phyloP scores from a whole-genome alignment of 1,140 invertebrate species.

The Bactericera cockerelli region DNA sequence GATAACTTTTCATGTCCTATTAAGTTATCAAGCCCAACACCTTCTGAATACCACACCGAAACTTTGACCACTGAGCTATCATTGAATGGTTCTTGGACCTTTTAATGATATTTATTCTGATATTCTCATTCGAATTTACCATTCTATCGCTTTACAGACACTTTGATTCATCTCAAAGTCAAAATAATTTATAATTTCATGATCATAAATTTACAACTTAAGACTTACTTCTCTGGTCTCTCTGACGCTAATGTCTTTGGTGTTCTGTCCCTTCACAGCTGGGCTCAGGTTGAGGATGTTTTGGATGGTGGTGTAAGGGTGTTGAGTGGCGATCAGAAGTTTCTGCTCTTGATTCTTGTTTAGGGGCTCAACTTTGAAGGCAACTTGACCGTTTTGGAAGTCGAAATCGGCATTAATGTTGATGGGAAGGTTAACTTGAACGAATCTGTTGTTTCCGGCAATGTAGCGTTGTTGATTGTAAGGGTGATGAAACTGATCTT shows the following conservation, averaged over 20 bases:
- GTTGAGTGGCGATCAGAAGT: slow-evolving; percentile 37
- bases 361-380: slow-evolving; percentile 32
- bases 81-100: too few species aligned
- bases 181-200: too few species aligned
- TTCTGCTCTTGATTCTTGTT: slow-evolving; percentile 32
- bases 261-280: slow-evolving; percentile 28
- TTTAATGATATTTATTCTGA: too few species aligned
- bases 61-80: too few species aligned
- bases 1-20: too few species aligned
- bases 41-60: too few species aligned
- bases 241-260: slow-evolving; percentile 26
- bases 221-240: slow-evolving; percentile 23
- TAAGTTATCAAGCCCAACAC: too few species aligned
- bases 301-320: slow-evolving; percentile 40
- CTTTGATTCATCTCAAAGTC: too few species aligned
- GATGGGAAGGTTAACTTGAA: slow-evolving; percentile 37
- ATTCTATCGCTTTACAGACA: too few species aligned
- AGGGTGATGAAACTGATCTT: slow-evolving; percentile 45
- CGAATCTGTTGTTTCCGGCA: slow-evolving; percentile 39
- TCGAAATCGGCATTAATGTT: slow-evolving; percentile 31
- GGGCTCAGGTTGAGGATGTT: slow-evolving; percentile 36
- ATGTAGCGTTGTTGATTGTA: slow-evolving; percentile 39
- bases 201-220: background rate
- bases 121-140: too few species aligned
- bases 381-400: slow-evolving; percentile 29